A percentile compares a stretch with the other conserved stretches of the same genome.
Conservation (phyloP, 2,888 invertebrate species). For the Neoitamus cyanurus region DNA sequence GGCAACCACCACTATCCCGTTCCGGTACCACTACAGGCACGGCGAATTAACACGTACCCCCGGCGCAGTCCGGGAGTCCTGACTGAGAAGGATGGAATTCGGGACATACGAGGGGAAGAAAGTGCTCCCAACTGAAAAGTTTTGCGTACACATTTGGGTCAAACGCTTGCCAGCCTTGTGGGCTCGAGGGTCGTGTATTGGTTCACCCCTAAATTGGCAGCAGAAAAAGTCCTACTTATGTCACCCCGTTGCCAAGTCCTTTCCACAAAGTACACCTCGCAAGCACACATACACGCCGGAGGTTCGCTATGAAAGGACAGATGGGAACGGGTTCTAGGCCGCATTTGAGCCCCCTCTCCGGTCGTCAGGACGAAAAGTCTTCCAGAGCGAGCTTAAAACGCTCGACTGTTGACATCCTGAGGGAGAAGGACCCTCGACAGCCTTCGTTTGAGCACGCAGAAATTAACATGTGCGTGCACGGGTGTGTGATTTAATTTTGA, state of each 20-base stretch:
- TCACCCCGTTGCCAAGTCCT: slow-evolving; percentile 38
- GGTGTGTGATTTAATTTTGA: slow-evolving; percentile 52
- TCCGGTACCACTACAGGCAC: slow-evolving; percentile 43
- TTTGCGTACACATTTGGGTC: slow-evolving; percentile 54
- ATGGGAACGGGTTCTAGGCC: slow-evolving; percentile 41
- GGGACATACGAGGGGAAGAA: slow-evolving; percentile 26
- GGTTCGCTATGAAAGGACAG: slow-evolving; percentile 46
- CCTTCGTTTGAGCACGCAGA: slow-evolving; percentile 27
- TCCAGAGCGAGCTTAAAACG: slow-evolving; percentile 13
- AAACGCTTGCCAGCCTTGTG: slow-evolving; percentile 54
- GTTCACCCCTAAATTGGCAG: slow-evolving; percentile 54
- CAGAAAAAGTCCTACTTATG: slow-evolving; percentile 45
- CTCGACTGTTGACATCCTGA: slow-evolving; percentile 33
- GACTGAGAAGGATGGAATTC: slow-evolving; percentile 1
- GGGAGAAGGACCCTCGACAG: slow-evolving; percentile 38
- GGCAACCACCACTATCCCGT: slow-evolving; percentile 49
- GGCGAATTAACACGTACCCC: slow-evolving; percentile 7
- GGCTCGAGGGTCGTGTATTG: slow-evolving; percentile 54
- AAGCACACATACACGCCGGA: slow-evolving; percentile 47
- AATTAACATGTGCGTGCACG: slow-evolving; percentile 48
- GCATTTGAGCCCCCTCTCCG: not conserved
- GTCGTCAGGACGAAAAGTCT: slow-evolving; percentile 4
- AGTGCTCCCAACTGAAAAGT: slow-evolving; percentile 50
- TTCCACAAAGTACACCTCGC: slow-evolving; percentile 50
- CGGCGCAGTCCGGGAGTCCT: not conserved